Base-by-base conservation (phyloP, 2,888 invertebrate genomes). In the Physocephala rufipes region DNA sequence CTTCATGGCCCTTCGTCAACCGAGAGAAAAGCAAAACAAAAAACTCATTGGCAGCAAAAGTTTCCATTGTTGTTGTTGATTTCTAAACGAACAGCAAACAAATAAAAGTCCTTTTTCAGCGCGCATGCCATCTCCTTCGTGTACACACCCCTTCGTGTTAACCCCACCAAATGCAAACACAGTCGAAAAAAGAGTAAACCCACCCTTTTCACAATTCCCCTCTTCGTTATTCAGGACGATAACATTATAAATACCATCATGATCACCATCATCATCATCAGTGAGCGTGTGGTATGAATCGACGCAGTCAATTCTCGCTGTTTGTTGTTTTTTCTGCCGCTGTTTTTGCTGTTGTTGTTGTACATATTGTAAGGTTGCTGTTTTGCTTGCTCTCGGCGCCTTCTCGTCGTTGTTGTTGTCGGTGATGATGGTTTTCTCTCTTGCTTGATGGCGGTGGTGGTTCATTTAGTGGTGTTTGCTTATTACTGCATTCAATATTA, bases 331-430 rank as follows among this genome's bases (percentile, higher is more conserved):
- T 45, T 15, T 9, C 15, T 15, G 45, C 15, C 45, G 45, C 15
- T 15, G 49, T 49, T 19, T 2, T 49, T 19, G 28, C 28, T 26
- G 58, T 58, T 26, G 12, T 28, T 26, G 58, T 28, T 16, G 26
- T 28, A 2, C 15, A 28, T 28, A 5, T 28, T 58, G 58, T 58
- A 21, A 16, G 58, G 68, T 68, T 68, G 68, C 68, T 68, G 36
- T 74, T 77, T 79, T 79, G 77, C 78, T 77, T 78, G 75, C 78
- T 79, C 77, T 7, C 36, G 36, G 36, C 36, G 9, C 36, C 21
- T 62, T 72, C 70, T 74, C 67, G 61, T 62, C 21, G 62, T 51
- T 53, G 51, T 59, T 47, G 62, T 61, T 63, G 69, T 28, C 43
- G 63, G 36, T 69, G 69, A 62, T 53, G 51, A 61, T 67, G 55